These are phyloP conservation scores for Listronotus oregonensis DNA, from an alignment of 1,140 invertebrate genomes.

Conservation along the genomic window DNA sequence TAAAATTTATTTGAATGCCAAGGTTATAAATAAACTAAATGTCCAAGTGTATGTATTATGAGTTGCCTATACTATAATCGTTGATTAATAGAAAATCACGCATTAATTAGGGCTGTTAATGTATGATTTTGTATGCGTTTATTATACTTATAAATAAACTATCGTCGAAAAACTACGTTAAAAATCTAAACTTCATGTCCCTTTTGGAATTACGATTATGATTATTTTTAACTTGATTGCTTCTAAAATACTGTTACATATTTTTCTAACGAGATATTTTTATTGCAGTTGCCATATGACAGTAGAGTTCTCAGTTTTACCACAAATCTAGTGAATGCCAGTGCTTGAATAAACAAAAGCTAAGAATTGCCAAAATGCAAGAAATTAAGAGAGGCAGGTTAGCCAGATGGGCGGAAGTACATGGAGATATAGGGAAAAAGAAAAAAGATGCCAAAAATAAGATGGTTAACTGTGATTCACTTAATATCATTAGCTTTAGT, in stretches of 20 bases:
- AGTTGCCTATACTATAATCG: no score
- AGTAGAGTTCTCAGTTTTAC: conserved; percentile 23
- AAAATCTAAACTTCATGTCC: no score
- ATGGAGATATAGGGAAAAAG: background rate
- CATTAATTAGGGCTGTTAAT: no score
- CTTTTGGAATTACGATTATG: no score
- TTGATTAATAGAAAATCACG: no score
- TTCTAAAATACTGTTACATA: background rate
- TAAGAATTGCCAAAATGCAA: background rate
- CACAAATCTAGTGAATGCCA: conserved; percentile 33
- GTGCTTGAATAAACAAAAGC: conserved; percentile 21
- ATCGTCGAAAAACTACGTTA: no score
- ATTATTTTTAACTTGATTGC: no score
- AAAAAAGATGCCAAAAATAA: background rate
- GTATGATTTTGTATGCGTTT: no score
- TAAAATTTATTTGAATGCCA: no score
- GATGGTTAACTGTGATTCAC: conserved; percentile 20
- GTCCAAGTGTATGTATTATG: no score
- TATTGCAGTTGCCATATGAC: conserved; percentile 34
- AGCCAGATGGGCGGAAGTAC: background rate
- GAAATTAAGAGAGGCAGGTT: background rate
- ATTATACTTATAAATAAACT: no score
- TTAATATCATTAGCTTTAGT: background rate
- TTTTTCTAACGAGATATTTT: conserved; percentile 3
- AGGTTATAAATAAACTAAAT: no score